Conservation (phyloP, 2,113 vertebrate genomes). For the Carlito syrichta region DNA sequence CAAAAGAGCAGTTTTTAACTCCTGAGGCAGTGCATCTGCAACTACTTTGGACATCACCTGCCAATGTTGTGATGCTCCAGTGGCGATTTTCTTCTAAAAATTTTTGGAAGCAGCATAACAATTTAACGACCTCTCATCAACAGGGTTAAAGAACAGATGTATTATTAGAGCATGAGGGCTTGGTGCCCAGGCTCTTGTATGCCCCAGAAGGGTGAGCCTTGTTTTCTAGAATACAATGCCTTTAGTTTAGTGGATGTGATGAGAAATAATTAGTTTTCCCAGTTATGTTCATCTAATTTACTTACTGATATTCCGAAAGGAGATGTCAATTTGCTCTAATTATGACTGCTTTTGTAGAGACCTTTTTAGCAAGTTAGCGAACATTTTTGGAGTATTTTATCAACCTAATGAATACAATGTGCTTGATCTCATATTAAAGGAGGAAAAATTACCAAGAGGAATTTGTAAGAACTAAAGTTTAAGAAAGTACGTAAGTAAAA, state of each 20-base stretch:
- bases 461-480: slow-evolving; percentile 14
- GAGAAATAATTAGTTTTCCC: slow-evolving; percentile 3
- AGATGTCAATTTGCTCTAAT: slow-evolving; percentile 6
- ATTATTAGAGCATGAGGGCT: background rate
- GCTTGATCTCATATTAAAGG: background rate
- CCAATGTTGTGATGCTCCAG: background rate
- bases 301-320: background rate
- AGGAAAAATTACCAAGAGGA: background rate
- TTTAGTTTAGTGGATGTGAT: background rate
- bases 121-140: background rate
- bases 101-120: background rate
- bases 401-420: background rate
- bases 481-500: background rate
- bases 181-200: background rate
- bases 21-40: background rate
- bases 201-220: background rate
- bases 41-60: background rate
- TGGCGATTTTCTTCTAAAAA: background rate
- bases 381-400: background rate
- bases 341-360: background rate
- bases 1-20: background rate
- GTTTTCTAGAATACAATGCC: slow-evolving; percentile 15
- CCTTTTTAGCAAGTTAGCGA: background rate
- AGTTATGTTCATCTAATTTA: background rate
- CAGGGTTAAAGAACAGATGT: background rate